phyloP scores from a whole-genome alignment of 2,113 vertebrate genomes.

The Phyllostomus discolor region DNA sequence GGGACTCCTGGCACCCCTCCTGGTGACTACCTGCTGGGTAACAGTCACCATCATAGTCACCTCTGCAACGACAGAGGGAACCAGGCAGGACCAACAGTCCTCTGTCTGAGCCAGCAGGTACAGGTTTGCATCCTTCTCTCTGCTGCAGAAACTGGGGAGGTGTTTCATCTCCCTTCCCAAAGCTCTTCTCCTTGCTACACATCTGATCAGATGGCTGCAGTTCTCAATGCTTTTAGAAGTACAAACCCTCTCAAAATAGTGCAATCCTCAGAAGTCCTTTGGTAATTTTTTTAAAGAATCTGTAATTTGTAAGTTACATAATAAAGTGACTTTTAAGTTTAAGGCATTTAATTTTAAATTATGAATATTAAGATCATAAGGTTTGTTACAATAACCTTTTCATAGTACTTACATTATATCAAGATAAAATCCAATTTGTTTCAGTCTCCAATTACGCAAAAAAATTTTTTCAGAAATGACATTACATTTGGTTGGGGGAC shows the following conservation, averaged over 20 bases:
- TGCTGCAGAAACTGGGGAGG: not conserved
- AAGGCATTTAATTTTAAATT: not conserved
- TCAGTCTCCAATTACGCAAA: not conserved
- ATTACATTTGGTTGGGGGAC: not conserved
- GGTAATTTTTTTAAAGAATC: not conserved
- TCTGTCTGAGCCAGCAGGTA: not conserved
- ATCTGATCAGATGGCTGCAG: not conserved
- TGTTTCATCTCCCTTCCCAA: not conserved
- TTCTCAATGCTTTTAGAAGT: not conserved
- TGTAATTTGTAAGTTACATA: not conserved
- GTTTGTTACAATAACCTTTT: not conserved
- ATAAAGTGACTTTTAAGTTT: conserved; percentile 1
- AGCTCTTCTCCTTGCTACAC: not conserved
- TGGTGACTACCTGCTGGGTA: not conserved
- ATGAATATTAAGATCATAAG: not conserved
- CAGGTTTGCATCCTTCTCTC: not conserved
- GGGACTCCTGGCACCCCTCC: not conserved
- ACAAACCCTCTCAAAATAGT: not conserved
- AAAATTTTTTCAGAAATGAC: not conserved
- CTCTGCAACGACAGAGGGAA: not conserved
- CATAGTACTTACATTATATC: not conserved
- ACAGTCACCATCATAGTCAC: not conserved
- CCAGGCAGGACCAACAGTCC: not conserved
- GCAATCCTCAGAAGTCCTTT: not conserved
- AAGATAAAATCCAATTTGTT: not conserved